These are phyloP conservation scores for Halictus rubicundus DNA, from an alignment of 1,140 invertebrate species.

Conservation along the genomic window DNA sequence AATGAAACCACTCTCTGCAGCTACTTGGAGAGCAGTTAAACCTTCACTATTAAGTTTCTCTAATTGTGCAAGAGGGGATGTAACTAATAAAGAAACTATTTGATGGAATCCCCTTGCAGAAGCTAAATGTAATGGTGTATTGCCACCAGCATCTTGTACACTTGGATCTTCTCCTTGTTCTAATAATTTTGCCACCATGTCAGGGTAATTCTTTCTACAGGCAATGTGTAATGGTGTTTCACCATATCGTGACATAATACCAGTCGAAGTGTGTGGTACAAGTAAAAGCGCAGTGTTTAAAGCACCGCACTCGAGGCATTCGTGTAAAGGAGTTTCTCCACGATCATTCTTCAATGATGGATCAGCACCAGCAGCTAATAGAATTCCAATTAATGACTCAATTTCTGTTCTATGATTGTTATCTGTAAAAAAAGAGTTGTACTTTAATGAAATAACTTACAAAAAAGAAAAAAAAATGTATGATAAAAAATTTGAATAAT, in stretches of 20 bases:
- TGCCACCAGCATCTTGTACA: slow-evolving; percentile 74
- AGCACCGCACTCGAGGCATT: slow-evolving; percentile 80
- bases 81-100: slow-evolving; percentile 71
- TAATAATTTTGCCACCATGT: slow-evolving; percentile 71
- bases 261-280: slow-evolving; percentile 67
- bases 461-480: background rate
- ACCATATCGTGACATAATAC: slow-evolving; percentile 72
- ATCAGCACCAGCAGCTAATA: slow-evolving; percentile 80
- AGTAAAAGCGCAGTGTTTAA: slow-evolving; percentile 72
- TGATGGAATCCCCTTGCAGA: slow-evolving; percentile 76
- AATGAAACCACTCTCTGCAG: slow-evolving; percentile 77
- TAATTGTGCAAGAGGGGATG: slow-evolving; percentile 65
- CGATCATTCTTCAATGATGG: slow-evolving; percentile 75
- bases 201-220: slow-evolving; percentile 73
- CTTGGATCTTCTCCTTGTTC: slow-evolving; percentile 73
- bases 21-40: slow-evolving; percentile 75
- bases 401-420: slow-evolving; percentile 68
- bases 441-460: no score
- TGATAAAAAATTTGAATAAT: no score
- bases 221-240: slow-evolving; percentile 78
- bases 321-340: slow-evolving; percentile 79
- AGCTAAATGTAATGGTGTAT: slow-evolving; percentile 76
- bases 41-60: slow-evolving; percentile 75
- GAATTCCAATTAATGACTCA: slow-evolving; percentile 71
- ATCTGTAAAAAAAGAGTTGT: slow-evolving; percentile 52